Percentiles rank a stretch among this genome's conserved stretches.
Evolutionary conservation across 2,888 invertebrate species (phyloP).

Genomic region (Pseudanteris insignis): DNA sequence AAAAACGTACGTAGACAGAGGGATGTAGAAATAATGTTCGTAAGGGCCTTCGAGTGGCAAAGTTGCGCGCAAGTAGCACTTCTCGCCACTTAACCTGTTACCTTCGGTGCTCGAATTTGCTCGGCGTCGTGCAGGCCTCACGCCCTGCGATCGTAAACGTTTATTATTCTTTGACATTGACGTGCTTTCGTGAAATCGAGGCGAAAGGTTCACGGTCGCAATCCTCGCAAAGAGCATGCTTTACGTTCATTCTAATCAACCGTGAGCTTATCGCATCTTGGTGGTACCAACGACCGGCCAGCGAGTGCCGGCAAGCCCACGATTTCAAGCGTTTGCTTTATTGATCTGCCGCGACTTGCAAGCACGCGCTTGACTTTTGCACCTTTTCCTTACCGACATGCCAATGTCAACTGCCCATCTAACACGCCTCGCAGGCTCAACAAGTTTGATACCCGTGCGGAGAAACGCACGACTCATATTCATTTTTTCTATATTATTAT

Average conservation of each 20-base stretch:
- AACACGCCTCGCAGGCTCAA: not conserved
- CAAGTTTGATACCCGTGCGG: constrained; percentile 8
- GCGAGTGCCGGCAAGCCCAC: constrained; percentile 27
- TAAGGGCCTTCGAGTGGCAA: no score
- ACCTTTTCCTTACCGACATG: constrained; percentile 43
- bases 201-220: constrained; percentile 44
- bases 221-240: constrained; percentile 38
- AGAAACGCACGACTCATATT: no score
- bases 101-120: no score
- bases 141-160: not conserved
- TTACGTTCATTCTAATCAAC: constrained; percentile 41
- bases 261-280: constrained; percentile 34
- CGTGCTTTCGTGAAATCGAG: constrained; percentile 29
- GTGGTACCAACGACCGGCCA: constrained; percentile 21
- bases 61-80: no score
- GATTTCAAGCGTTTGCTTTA: constrained; percentile 17
- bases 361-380: constrained; percentile 45
- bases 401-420: constrained; percentile 15
- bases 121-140: no score
- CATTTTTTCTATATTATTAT: no score
- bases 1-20: no score
- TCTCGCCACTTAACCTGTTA: no score
- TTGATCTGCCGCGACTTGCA: constrained; percentile 23
- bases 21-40: no score
- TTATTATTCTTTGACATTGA: constrained; percentile 19